Conservation (phyloP, 2,888 invertebrate species). For the Vanessa cardui region DNA sequence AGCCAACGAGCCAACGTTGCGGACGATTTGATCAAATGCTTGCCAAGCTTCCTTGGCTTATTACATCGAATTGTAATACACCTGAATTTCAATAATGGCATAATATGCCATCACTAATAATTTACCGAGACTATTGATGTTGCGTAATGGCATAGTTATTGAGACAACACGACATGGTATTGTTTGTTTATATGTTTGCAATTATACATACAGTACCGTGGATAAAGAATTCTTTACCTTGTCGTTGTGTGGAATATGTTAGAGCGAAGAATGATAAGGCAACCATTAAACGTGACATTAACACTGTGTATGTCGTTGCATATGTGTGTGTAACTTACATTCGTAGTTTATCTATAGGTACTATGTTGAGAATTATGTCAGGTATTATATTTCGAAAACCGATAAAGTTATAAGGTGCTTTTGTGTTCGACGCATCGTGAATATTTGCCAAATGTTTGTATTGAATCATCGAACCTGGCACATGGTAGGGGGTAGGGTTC, state of each 20-base stretch:
- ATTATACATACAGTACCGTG: conserved; percentile 22
- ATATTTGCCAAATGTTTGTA: conserved; percentile 5
- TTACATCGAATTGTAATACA: conserved; percentile 18
- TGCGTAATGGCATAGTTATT: conserved; percentile 30
- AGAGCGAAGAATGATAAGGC: conserved; percentile 35
- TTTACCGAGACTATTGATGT: conserved; percentile 24
- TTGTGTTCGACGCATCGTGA: conserved; percentile 2
- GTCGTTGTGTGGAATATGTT: conserved; percentile 6
- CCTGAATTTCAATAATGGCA: conserved; percentile 30
- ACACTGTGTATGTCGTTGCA: not conserved
- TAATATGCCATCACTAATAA: conserved; percentile 25
- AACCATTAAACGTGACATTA: conserved; percentile 31
- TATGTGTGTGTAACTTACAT: conserved; percentile 22
- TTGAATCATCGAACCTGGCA: conserved; percentile 86
- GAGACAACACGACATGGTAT: conserved; percentile 28
- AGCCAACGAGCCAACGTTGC: not conserved
- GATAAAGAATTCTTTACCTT: conserved; percentile 17
- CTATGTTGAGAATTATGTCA: not conserved
- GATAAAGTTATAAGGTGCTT: not conserved
- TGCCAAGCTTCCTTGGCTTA: conserved; percentile 19
- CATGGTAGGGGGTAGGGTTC: conserved; percentile 90
- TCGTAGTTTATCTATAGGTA: conserved; percentile 7
- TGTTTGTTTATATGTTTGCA: conserved; percentile 35
- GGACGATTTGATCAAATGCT: conserved; percentile 15
- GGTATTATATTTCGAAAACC: not conserved